A percentile compares a stretch with the other conserved stretches of the same genome.
Evolutionary conservation across 2,888 invertebrate species (phyloP).

Genomic region (Thumatha senex): DNA sequence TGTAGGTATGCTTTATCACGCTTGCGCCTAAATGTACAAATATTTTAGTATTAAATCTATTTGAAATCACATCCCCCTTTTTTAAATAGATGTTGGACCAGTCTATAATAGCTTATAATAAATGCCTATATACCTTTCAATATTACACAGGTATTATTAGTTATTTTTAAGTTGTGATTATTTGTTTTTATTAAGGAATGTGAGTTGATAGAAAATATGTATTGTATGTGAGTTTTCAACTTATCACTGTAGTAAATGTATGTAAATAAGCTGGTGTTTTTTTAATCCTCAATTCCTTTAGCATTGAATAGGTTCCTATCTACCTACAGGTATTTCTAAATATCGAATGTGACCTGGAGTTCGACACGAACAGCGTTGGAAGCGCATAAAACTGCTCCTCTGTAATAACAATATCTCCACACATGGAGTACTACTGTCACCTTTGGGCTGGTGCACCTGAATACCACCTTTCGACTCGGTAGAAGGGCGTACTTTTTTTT

Average conservation of each 20-base stretch:
- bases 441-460: too few species aligned
- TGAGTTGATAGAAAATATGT: slow-evolving; percentile 27
- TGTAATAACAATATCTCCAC: too few species aligned
- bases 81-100: slow-evolving; percentile 2
- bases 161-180: slow-evolving; percentile 19
- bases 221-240: slow-evolving; percentile 24
- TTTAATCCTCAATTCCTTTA: not conserved
- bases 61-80: not conserved
- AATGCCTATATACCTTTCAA: slow-evolving; percentile 7
- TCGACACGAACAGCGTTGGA: too few species aligned
- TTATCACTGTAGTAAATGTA: slow-evolving; percentile 21
- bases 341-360: too few species aligned
- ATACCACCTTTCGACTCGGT: too few species aligned
- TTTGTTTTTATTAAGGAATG: slow-evolving; percentile 27
- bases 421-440: too few species aligned
- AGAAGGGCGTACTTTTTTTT: too few species aligned
- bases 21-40: slow-evolving; percentile 23
- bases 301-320: too few species aligned
- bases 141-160: slow-evolving; percentile 26
- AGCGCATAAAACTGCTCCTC: too few species aligned
- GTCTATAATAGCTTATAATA: not conserved
- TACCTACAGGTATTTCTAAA: too few species aligned
- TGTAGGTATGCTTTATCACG: slow-evolving; percentile 1
- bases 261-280: slow-evolving; percentile 3
- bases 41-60: slow-evolving; percentile 5